Conservation (phyloP, 1,140 invertebrate species). For the Drosophila yakuba region DNA sequence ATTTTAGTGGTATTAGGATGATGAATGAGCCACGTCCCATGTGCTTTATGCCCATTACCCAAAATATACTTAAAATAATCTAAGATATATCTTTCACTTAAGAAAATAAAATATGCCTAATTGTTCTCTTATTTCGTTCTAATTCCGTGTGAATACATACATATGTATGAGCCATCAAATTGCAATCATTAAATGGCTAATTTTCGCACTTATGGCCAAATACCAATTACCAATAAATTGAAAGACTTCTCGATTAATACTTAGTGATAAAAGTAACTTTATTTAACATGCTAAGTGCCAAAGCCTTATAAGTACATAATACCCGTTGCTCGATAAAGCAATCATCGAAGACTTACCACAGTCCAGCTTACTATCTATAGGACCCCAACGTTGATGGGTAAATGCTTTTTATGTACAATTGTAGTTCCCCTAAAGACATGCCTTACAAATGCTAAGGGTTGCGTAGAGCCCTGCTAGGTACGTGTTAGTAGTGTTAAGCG, state of each 20-base stretch:
- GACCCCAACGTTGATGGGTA: slow-evolving; percentile 41
- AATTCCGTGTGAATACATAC: neutral
- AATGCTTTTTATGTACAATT: slow-evolving; percentile 43
- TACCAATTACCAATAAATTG: slow-evolving; percentile 50
- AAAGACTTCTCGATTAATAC: slow-evolving; percentile 32
- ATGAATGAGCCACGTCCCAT: slow-evolving; percentile 34
- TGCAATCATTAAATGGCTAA: too few relatives aligned
- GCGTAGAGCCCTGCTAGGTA: slow-evolving; percentile 45
- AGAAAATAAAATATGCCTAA: too few relatives aligned
- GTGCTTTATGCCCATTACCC: slow-evolving; percentile 34
- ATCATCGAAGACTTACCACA: slow-evolving; percentile 41
- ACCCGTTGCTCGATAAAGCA: slow-evolving; percentile 46
- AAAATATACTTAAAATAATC: slow-evolving; percentile 15
- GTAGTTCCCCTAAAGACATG: slow-evolving; percentile 44
- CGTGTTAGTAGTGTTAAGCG: slow-evolving; percentile 61
- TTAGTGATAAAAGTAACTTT: slow-evolving; percentile 56
- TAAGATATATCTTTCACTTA: slow-evolving; percentile 1
- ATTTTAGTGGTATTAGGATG: slow-evolving; percentile 26
- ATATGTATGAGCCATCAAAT: too few relatives aligned
- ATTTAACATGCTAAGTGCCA: slow-evolving; percentile 62
- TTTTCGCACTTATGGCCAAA: slow-evolving; percentile 10
- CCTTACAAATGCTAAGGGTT: slow-evolving; percentile 51
- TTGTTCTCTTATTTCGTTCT: neutral
- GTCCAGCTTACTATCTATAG: slow-evolving; percentile 41
- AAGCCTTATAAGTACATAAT: slow-evolving; percentile 45